Base-by-base conservation (phyloP, 2,888 invertebrate species). In the Cosmopolites sordidus region DNA sequence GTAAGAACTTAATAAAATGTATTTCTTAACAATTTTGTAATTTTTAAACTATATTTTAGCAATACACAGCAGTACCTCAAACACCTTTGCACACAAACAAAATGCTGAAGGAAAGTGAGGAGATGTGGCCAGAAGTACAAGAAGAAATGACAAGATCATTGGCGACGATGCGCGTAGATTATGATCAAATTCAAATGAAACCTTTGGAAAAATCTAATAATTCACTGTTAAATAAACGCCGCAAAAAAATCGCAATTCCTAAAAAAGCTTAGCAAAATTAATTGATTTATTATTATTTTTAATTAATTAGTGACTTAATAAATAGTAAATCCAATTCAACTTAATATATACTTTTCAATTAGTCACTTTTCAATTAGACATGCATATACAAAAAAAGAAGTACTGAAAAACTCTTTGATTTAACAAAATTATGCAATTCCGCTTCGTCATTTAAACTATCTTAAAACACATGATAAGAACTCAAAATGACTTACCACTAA, bases 61-160 rank as follows among this genome's bases (percentile, higher is more conserved):
- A 73, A 73, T 89, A 86, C 75, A 87, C 88, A 0, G 86, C 86
- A 60, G 97, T 98, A 4, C 98, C 98, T 0, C 90, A 91, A 68
- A 99, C 98, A 1, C 97, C 97, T 0, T 78, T 99, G 9, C 89
- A 92, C 76, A 97, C 98, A 0, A 84, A 91, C 53, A 80, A 89
- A 48, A 84, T 97, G 66, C 78, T 99, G 16, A 84, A 88, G 22
- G 97, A 98, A 73, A 90, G 92, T 44, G 89, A 88, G 61, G 93
- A 93, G 62, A 84, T 88, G 50, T 99, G 98, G 98, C 89, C 90
- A 1, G 97, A 98, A 68, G 94, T 98, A 3, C 96, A 97, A 76
- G 98, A 98, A 74, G 98, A 98, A 77, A 97, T 99, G 97, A 97
- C 93, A 1, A 84, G 95, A 60, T 96, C 97, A 0, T 76, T 99